These are phyloP conservation scores for Drosophila persimilis DNA, from an alignment of 1,140 invertebrate species.

Conservation along the genomic window DNA sequence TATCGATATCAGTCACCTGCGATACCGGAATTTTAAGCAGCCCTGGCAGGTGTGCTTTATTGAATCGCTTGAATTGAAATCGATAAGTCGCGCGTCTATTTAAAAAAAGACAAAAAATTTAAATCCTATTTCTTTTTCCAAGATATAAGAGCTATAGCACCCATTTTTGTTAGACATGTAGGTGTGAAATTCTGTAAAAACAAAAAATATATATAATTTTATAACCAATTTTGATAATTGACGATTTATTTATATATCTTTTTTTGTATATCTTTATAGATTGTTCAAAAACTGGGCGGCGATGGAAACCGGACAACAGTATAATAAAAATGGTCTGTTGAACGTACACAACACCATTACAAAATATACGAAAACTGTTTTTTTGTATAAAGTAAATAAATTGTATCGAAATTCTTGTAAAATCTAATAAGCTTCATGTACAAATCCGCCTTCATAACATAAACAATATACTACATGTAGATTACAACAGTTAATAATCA, in stretches of 20 bases:
- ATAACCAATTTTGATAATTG: too few relatives aligned
- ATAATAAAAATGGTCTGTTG: slow-evolving; percentile 53
- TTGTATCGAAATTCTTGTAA: slow-evolving; percentile 59
- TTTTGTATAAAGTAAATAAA: slow-evolving; percentile 67
- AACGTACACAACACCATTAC: slow-evolving; percentile 8
- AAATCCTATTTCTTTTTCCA: too few relatives aligned
- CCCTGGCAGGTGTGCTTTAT: not conserved
- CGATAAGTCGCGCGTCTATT: too few relatives aligned
- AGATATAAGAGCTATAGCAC: too few relatives aligned
- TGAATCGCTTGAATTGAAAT: too few relatives aligned
- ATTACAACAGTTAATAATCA: slow-evolving; percentile 10
- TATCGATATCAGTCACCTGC: slow-evolving; percentile 31
- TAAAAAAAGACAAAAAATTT: too few relatives aligned
- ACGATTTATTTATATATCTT: too few relatives aligned
- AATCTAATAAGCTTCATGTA: slow-evolving; percentile 32
- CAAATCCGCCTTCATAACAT: slow-evolving; percentile 22
- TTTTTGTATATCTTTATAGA: slow-evolving; percentile 43
- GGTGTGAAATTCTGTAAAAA: too few relatives aligned
- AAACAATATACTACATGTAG: slow-evolving; percentile 31
- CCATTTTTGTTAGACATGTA: too few relatives aligned
- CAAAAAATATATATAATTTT: not conserved
- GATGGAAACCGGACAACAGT: slow-evolving; percentile 78
- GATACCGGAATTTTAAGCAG: too few relatives aligned
- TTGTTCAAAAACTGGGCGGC: slow-evolving; percentile 79
- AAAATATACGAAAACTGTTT: slow-evolving; percentile 46